These are phyloP conservation scores for Propithecus perrieri DNA, from an alignment of 2,797 vertebrate genomes.

Conservation along the genomic window DNA sequence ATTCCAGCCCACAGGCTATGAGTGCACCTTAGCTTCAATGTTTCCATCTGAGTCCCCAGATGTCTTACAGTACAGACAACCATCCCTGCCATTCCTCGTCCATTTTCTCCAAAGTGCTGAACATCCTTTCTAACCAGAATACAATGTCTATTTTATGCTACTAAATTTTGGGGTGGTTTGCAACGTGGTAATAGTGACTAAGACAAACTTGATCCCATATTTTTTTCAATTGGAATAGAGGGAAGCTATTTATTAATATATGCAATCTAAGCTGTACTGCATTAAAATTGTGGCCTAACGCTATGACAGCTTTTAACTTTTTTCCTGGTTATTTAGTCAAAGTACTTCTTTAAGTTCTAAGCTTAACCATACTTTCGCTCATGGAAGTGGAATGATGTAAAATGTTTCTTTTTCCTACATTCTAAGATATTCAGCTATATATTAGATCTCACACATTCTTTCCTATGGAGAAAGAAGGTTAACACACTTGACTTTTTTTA, in stretches of 20 bases:
- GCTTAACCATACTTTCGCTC: background rate
- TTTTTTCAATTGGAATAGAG: background rate
- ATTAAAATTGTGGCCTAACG: background rate
- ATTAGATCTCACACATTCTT: background rate
- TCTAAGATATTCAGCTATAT: background rate
- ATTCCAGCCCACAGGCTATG: too few relatives aligned
- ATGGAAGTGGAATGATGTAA: background rate
- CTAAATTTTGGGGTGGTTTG: background rate
- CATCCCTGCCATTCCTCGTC: background rate
- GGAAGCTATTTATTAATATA: background rate
- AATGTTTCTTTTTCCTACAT: background rate
- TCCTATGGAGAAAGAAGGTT: background rate
- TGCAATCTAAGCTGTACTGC: too few relatives aligned
- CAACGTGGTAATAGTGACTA: background rate
- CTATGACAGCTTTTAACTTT: background rate
- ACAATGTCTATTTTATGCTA: background rate
- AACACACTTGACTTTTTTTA: background rate
- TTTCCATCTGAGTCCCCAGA: background rate
- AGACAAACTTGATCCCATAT: background rate
- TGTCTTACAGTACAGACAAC: background rate
- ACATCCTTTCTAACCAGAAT: background rate
- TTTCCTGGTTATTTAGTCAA: background rate
- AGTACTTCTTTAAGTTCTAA: background rate
- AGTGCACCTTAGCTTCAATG: rapidly evolving
- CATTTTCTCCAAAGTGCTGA: background rate